These are phyloP conservation scores for Monodelphis domestica DNA, from an alignment of 2,797 vertebrate species.

Conservation along the genomic window DNA sequence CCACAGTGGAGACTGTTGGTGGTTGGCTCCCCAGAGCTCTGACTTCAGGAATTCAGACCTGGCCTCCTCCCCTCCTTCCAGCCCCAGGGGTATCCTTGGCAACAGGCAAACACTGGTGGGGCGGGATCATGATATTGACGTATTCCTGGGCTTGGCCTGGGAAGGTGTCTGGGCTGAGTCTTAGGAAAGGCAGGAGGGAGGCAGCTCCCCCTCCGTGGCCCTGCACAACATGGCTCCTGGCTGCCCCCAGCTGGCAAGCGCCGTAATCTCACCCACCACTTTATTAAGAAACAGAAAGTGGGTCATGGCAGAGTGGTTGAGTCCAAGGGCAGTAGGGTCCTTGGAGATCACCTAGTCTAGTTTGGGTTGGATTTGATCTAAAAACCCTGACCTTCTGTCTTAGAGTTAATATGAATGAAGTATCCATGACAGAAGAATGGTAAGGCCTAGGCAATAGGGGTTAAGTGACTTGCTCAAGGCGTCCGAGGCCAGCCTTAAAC, in stretches of 20 bases:
- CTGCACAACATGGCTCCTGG: neutral
- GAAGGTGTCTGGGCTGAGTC: conserved; percentile 42
- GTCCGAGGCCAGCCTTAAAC: no score
- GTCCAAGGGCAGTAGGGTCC: no score
- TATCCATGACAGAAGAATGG: no score
- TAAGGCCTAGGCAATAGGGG: no score
- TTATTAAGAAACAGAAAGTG: neutral
- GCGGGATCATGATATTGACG: conserved; percentile 42
- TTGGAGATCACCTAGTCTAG: neutral
- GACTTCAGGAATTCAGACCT: conserved; percentile 63
- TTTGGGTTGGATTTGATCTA: no score
- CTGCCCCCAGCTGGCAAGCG: conserved; percentile 5
- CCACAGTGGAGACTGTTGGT: conserved; percentile 35
- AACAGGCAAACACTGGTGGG: conserved; percentile 42
- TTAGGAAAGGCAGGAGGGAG: conserved; percentile 44
- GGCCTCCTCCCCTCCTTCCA: conserved; percentile 44
- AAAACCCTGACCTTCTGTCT: no score
- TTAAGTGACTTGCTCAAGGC: no score
- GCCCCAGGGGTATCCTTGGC: conserved; percentile 72
- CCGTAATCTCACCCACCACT: conserved; percentile 42
- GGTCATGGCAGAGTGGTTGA: neutral
- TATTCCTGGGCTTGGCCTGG: conserved; percentile 60
- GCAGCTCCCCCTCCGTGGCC: conserved; percentile 9
- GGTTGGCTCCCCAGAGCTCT: conserved; percentile 35
- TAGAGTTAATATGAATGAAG: no score